phyloP scores from a whole-genome alignment of 2,888 invertebrate species.

The Camponotus fellah region DNA sequence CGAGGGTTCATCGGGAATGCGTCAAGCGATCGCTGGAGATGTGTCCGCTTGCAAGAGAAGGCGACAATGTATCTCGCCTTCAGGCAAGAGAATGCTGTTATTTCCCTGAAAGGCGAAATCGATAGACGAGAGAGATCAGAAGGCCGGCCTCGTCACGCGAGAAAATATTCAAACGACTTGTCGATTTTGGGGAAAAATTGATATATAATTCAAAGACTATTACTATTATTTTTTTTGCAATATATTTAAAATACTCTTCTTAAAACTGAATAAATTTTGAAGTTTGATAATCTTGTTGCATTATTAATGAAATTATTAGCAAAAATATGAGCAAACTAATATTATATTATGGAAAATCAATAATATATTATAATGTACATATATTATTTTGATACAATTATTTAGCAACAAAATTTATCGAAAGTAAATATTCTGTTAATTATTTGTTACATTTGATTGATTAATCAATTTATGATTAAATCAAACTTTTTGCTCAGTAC shows the following conservation, averaged over 20 bases:
- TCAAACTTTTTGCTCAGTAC: not conserved
- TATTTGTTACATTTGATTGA: not conserved
- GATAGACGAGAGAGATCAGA: conserved; percentile 22
- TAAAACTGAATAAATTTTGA: not conserved
- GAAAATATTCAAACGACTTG: not conserved
- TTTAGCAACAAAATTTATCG: not conserved
- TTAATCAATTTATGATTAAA: not conserved
- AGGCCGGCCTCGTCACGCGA: not conserved
- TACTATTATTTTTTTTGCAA: not conserved
- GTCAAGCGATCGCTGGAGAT: conserved; percentile 37
- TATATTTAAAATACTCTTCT: not conserved
- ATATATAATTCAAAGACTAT: not conserved
- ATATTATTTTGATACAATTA: not conserved
- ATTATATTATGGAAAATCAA: not conserved
- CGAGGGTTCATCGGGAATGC: conserved; percentile 43
- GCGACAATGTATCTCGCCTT: conserved; percentile 7
- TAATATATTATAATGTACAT: not conserved
- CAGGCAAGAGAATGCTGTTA: conserved; percentile 14
- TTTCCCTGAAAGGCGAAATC: conserved; percentile 24
- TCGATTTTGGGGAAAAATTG: not conserved
- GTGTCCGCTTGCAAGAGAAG: not conserved
- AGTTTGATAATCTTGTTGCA: not conserved
- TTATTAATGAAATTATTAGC: conserved; percentile 4
- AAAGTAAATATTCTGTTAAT: not conserved
- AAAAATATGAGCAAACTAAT: not conserved